Base-by-base conservation (phyloP, 1,140 invertebrate genomes). In the Anadara kagoshimensis region DNA sequence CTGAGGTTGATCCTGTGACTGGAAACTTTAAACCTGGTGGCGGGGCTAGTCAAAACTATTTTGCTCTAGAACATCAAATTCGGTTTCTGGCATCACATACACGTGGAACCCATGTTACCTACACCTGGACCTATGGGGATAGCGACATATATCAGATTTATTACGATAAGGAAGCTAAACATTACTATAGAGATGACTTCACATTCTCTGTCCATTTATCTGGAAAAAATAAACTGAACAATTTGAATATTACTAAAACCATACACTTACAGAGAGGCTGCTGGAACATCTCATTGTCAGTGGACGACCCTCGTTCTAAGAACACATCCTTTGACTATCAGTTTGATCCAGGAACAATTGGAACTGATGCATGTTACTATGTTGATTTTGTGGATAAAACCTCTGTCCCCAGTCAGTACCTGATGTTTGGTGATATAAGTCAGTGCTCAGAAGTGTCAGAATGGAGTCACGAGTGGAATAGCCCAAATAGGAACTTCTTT, bases 311-410 rank as follows among this genome's bases (percentile, higher is more conserved):
- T 18, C 64, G 72, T 14, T 47, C 59, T 1, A 77, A 77, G 45
- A 80, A 80, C 49, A 73, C 75, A 44, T 75, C 78, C 18, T 78
- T 78, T 62, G 10, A 57, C 18, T 80, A 71, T 43, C 71, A 73
- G 12, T 59, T 80, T 24, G 61, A 68, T 41, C 71, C 72, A 18
- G 79, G 76, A 1, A 78, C 63, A 18, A 72, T 79, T 61, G 80
- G 68, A 1, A 69, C 72, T 45, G 65, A 79, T 57, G 78, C 68
- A 11, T 81, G 80, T 54, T 81, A 81, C 57, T 70, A 73, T 45
- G 67, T 81, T 43, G 73, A 81, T 29, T 78, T 78, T 43, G 44
- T 29, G 8, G 75, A 79, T 44, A 43, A 79, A 1, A 61, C 62
- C 41, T 58, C 66, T 18, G 14, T 59, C 22, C 77, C 77, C 0